Conservation (phyloP, 2,113 vertebrate genomes). For the Aegypius monachus region DNA sequence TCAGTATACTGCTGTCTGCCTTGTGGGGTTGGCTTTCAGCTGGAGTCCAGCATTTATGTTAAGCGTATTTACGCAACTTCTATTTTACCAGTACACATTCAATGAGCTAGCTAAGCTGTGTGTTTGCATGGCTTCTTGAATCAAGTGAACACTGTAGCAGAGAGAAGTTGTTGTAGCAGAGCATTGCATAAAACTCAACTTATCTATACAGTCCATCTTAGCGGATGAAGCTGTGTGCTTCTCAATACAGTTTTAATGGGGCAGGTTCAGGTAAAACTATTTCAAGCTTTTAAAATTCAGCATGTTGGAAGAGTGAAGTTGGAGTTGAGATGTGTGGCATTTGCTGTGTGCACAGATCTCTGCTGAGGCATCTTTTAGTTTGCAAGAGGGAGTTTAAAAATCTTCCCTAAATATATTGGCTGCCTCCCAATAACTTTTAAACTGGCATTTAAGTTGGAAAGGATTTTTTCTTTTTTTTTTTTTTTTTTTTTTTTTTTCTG, state of each 20-base stretch:
- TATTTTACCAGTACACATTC: background rate
- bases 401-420: background rate
- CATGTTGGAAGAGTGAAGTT: background rate
- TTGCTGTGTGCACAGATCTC: background rate
- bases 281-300: background rate
- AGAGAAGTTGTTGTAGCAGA: background rate
- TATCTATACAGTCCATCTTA: fast-evolving
- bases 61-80: background rate
- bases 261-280: background rate
- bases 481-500: background rate
- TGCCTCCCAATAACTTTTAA: background rate
- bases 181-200: background rate
- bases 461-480: background rate
- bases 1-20: fast-evolving
- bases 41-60: background rate
- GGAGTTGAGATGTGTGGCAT: background rate
- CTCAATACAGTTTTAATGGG: background rate
- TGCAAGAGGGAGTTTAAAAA: background rate
- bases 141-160: background rate
- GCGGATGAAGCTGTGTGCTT: background rate
- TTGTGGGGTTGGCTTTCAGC: background rate
- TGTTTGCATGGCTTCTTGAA: background rate
- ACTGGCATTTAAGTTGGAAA: background rate
- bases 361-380: background rate
- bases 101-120: background rate